Base-by-base conservation (phyloP, 2,797 vertebrate species). In the Rhyacichthys aspro region DNA sequence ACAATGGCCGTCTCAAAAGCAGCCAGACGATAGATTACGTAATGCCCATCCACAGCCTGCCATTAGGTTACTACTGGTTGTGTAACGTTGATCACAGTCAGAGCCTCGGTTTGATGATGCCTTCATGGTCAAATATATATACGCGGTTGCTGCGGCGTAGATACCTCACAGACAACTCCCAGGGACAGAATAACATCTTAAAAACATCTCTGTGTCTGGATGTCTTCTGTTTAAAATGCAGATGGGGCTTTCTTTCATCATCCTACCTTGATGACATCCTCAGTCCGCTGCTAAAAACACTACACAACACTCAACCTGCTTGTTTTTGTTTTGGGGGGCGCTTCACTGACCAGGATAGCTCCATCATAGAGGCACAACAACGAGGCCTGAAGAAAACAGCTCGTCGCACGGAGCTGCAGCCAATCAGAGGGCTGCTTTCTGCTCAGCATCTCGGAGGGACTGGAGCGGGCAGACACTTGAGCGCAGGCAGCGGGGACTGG, bases 361-460 rank as follows among this genome's bases (percentile, higher is more conserved):
- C 66, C 59, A 70, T 48, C 67, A 33, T 65, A 43, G 56, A 8
- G 12, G 59, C 36, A 45, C 49, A 39, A 46, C 49, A 28, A 60
- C 59, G 33, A 58, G 42, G 36, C 34, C 3, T 23, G 58, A 60
- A 36, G 68, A 74, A 58, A 84, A 65, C 68, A 60, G 60, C 63
- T 60, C 52, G 67, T 45, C 46, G 37, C 63, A 32, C 44, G 23
- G 47, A 34, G 54, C 53, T 4, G 60, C 73, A 88, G 81, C 91
- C 91, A 92, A 92, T 92, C 90, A 90, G 85, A 57, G 67, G 48
- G 39, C 79, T 75, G 67, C 67, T 83, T 82, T 86, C 85, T 83
- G 82, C 82, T 82, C 82, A 85, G 85, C 86, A 87, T 89, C 86
- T 84, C 81, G 11, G 16, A 58, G 70, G 44, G 64, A 55, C 62